Percentiles rank a stretch among this genome's conserved stretches.
phyloP scores from a whole-genome alignment of 2,888 invertebrate genomes.

The Tachystola acroxantha region DNA sequence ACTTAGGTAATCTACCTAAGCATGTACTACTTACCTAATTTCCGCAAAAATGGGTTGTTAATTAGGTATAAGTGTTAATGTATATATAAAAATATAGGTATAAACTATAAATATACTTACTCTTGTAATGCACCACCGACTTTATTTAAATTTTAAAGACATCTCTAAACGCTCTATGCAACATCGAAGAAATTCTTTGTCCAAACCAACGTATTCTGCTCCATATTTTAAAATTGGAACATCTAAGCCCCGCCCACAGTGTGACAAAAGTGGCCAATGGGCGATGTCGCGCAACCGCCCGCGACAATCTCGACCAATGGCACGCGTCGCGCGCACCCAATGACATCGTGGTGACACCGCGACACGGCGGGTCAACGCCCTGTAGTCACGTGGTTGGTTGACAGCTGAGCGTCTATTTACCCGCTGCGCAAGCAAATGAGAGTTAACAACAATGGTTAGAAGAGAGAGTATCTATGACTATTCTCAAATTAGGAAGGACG shows the following conservation, averaged over 20 bases:
- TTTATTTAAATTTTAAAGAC: too few relatives aligned
- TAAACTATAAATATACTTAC: too few relatives aligned
- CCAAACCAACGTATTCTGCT: not conserved
- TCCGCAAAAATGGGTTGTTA: too few relatives aligned
- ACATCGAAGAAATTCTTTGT: too few relatives aligned
- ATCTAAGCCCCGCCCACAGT: slow-evolving; percentile 41
- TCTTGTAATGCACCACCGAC: too few relatives aligned
- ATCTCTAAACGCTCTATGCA: too few relatives aligned
- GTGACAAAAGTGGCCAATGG: slow-evolving; percentile 66
- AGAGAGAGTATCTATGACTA: not conserved
- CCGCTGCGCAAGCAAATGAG: not conserved
- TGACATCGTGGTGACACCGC: slow-evolving; percentile 70
- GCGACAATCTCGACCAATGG: slow-evolving; percentile 64
- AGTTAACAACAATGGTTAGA: not conserved
- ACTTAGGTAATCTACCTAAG: too few relatives aligned
- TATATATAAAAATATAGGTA: too few relatives aligned
- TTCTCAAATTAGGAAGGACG: too few relatives aligned
- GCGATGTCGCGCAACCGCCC: slow-evolving; percentile 64
- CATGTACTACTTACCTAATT: too few relatives aligned
- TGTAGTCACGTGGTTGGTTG: slow-evolving; percentile 39
- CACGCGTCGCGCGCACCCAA: slow-evolving; percentile 55
- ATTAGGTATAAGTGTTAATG: too few relatives aligned
- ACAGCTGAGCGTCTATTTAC: slow-evolving; percentile 9
- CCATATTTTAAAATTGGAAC: slow-evolving; percentile 45
- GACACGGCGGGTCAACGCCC: slow-evolving; percentile 55